Evolutionary conservation across 1,140 invertebrate species (phyloP).

Genomic region (Trachelipus rathkii): DNA sequence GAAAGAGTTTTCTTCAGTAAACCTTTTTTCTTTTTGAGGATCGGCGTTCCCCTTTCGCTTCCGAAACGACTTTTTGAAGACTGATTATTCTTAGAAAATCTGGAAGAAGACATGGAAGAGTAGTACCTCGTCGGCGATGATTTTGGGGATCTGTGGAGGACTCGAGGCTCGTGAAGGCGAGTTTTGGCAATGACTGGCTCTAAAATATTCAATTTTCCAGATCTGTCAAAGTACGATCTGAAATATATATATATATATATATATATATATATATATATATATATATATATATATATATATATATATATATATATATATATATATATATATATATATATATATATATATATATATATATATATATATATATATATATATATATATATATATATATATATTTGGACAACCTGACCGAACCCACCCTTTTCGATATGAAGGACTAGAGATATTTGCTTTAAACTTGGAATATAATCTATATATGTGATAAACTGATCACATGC

Average conservation of each 20-base stretch:
- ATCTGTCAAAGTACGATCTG: neutral
- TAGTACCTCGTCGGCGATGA: conserved; percentile 8
- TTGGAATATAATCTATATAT: too few relatives aligned
- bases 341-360: too few relatives aligned
- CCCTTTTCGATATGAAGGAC: too few relatives aligned
- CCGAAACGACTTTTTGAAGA: conserved; percentile 20
- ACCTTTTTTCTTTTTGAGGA: neutral
- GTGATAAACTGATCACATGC: too few relatives aligned
- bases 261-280: conserved; percentile 14
- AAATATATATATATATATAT: neutral
- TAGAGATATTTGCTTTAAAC: too few relatives aligned
- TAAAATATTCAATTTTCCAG: conserved; percentile 27
- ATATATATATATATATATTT: too few relatives aligned
- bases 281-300: conserved; percentile 23
- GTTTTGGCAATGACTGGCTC: conserved; percentile 38
- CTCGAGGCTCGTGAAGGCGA: conserved; percentile 32
- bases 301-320: conserved; percentile 18
- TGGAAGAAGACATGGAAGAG: conserved; percentile 26
- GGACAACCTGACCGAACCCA: too few relatives aligned
- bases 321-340: too few relatives aligned
- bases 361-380: too few relatives aligned
- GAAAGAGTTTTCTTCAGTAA: neutral
- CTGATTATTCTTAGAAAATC: conserved; percentile 17
- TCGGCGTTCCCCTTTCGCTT: conserved; percentile 13
- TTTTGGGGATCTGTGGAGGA: conserved; percentile 14